Base-by-base conservation (phyloP, 2,888 invertebrate genomes). In the Therioaphis trifolii region DNA sequence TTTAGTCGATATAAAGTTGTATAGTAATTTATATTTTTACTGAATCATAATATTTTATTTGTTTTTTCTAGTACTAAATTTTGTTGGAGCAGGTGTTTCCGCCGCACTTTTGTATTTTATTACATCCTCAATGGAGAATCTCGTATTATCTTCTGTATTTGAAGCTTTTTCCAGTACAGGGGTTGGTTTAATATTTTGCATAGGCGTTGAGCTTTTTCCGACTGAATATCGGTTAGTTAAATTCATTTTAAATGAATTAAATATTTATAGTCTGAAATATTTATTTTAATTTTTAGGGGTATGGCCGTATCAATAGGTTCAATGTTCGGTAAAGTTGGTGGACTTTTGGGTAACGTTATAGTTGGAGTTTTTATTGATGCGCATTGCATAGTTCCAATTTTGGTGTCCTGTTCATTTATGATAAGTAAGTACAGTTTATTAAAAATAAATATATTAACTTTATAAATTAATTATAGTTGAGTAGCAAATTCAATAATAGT, bases 171-270 rank as follows among this genome's bases (percentile, higher is more conserved):
- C 94, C 68, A 94, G 94, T 76, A 91, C 94, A 86, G 94, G 93
- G 86, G 94, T 94, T 88, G 94, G 94, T 89, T 91, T 94, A 84
- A 93, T 94, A 76, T 94, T 94, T 89, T 94, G 94, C 88, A 93
- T 94, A 66, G 92, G 94, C 88, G 94, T 94, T 85, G 94, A 94
- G 88, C 89, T 94, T 87, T 94, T 94, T 90, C 94, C 94, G 86
- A 94, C 94, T 85, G 94, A 94, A 90, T 91, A 94, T 88, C 93
- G 94, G 94, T 94, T 89, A 88, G 88, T 79, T 15, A 12, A 1
- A 3, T 3, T 12, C 24, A 11, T 21, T 3, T 9, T 0, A 11
- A 1, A 21, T 1, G n/a, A 9, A 9, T 58, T 21, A 7, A 11
- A 3, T 2, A 9, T 24, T 24, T 1, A 21, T n/a, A 5, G 1